phyloP scores from a whole-genome alignment of 1,140 invertebrate genomes.

The Callitettix versicolor region DNA sequence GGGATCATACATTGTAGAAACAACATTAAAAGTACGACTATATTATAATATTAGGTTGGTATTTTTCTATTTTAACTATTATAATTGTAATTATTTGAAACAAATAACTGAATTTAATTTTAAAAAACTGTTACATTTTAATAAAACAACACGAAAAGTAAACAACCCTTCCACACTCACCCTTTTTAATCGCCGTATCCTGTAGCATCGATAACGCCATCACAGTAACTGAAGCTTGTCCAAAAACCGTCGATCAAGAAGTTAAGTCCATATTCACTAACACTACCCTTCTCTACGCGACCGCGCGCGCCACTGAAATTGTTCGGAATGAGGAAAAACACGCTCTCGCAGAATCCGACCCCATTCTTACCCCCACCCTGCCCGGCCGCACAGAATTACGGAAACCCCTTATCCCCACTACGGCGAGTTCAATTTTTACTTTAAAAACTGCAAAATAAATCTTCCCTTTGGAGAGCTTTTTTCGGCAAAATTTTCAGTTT shows the following conservation, averaged over 20 bases:
- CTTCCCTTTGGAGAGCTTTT: no score
- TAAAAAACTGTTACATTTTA: no score
- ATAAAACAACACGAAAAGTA: no score
- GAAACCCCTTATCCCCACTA: slow-evolving; percentile 5
- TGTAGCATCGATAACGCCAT: slow-evolving; percentile 19
- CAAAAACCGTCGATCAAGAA: no score
- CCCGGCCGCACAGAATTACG: slow-evolving; percentile 1
- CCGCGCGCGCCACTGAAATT: slow-evolving; percentile 12
- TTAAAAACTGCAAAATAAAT: no score
- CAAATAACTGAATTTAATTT: no score
- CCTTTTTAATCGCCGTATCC: slow-evolving; percentile 15
- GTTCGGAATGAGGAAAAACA: slow-evolving; percentile 6
- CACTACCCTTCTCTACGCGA: neutral
- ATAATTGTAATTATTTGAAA: no score
- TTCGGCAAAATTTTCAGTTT: no score
- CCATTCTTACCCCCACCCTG: slow-evolving; percentile 5
- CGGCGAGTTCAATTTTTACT: neutral
- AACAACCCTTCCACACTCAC: neutral
- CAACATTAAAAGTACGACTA: no score
- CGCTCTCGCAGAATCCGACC: neutral
- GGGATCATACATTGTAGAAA: no score
- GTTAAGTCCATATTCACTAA: neutral
- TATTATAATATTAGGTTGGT: no score
- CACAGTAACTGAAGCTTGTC: neutral
- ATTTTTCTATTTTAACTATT: no score